Conservation (phyloP, 2,888 invertebrate species). For the Calliphora vomitoria region DNA sequence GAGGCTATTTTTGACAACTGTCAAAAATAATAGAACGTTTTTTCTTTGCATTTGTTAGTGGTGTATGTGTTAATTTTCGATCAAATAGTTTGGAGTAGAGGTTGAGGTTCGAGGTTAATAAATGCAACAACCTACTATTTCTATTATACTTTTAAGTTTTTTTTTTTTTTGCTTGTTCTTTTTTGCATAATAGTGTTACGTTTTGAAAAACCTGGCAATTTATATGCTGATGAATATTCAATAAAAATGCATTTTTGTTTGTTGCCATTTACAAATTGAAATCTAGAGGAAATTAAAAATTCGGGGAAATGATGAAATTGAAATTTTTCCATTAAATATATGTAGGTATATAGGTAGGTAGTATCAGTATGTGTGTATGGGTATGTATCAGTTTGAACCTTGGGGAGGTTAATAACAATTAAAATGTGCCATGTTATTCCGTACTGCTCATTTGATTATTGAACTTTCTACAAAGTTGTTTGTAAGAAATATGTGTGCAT, state of each 20-base stretch:
- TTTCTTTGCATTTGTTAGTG: slow-evolving; percentile 18
- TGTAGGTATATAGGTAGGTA: neutral
- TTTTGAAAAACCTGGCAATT: slow-evolving; percentile 65
- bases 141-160: slow-evolving; percentile 33
- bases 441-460: slow-evolving; percentile 13
- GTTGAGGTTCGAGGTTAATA: slow-evolving; percentile 68
- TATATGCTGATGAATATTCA: slow-evolving; percentile 71
- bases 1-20: slow-evolving; percentile 78
- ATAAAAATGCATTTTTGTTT: slow-evolving; percentile 56
- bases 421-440: slow-evolving; percentile 9
- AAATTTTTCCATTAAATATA: slow-evolving; percentile 1
- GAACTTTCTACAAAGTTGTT: neutral
- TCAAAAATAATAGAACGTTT: slow-evolving; percentile 75
- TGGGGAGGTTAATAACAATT: slow-evolving; percentile 14
- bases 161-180: slow-evolving; percentile 1
- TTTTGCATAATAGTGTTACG: slow-evolving; percentile 48
- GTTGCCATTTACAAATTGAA: slow-evolving; percentile 61
- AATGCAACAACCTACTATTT: slow-evolving; percentile 37
- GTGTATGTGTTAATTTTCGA: slow-evolving; percentile 54
- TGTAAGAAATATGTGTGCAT: neutral
- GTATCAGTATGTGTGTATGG: neutral
- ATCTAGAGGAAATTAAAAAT: slow-evolving; percentile 72
- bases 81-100: slow-evolving; percentile 26
- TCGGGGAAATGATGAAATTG: slow-evolving; percentile 60
- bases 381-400: slow-evolving; percentile 25